Percentiles rank a stretch among this genome's conserved stretches.
phyloP scores from a whole-genome alignment of 2,113 vertebrate genomes.

The Maccullochella peelii region DNA sequence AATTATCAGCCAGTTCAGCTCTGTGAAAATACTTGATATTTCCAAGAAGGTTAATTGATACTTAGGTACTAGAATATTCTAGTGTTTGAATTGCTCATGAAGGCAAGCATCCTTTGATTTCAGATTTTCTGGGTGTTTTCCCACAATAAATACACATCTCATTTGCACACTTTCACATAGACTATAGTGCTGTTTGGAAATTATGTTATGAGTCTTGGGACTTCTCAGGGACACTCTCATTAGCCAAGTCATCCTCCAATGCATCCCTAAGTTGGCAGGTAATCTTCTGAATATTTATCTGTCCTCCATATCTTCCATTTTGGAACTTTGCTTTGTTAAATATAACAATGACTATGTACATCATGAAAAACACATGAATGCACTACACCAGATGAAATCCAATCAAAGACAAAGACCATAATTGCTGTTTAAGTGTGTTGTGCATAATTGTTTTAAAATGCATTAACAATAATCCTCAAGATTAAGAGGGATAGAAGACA shows the following conservation, averaged over 20 bases:
- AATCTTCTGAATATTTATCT: constrained; percentile 41
- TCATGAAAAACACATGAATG: neutral
- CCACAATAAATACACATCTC: constrained; percentile 36
- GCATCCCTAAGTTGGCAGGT: constrained; percentile 34
- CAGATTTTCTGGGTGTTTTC: neutral
- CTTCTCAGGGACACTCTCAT: constrained; percentile 47
- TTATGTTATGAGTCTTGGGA: constrained; percentile 30
- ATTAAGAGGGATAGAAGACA: neutral
- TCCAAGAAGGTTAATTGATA: constrained; percentile 1
- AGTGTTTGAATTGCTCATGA: neutral
- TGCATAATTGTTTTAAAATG: neutral
- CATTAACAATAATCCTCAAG: neutral
- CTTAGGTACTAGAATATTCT: neutral
- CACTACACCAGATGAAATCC: neutral
- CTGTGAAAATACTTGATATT: neutral
- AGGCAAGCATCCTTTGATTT: neutral
- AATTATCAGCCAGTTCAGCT: neutral
- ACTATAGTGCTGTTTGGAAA: constrained; percentile 23
- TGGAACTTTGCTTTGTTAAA: neutral
- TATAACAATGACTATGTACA: neutral
- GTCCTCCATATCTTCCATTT: constrained; percentile 15
- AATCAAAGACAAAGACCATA: neutral
- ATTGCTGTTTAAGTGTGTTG: neutral
- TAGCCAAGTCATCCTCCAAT: constrained; percentile 39
- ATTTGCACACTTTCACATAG: constrained; percentile 30